Evolutionary conservation across 2,113 vertebrate species (phyloP), one percentile per base, ranked within the genome.

Genomic region (Pseudois nayaur): DNA sequence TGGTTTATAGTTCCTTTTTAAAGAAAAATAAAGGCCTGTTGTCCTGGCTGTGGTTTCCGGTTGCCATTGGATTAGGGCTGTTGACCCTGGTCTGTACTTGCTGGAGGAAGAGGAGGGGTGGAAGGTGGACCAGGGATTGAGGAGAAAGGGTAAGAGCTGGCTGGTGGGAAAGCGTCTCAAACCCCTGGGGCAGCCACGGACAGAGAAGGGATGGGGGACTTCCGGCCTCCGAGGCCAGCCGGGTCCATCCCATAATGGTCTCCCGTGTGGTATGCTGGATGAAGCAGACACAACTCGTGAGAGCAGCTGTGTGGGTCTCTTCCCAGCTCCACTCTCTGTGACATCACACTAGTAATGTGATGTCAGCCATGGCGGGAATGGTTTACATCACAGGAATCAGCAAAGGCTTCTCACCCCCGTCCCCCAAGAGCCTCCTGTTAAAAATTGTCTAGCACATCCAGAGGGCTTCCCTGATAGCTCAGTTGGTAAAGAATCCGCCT

Each of bases 251-350:
- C 74, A 0, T 1, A 2, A 3, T 1, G 27, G 17, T 23, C 43
- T 40, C 81, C n/a, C 40, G 0, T 0, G 60, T 48, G 33, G 1
- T 1, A 8, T 3, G 36, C 8, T 9, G 31, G 9, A 0, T 4
- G 43, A 74, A 33, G 43, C 87, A n/a, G 33, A 21, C 5, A 6
- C 17, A n/a, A 33, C 21, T 27, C 0, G 0, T 21, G 82, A 45
- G n/a, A 62, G 54, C 8, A 1, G 8, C 5, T 0, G 0, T 5
- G 13, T 36, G 40, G 67, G 4, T 45, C 74, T 71, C 87, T 43
- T 40, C 31, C 36, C 17, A 50, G 6, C 19, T 33, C 40, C 48
- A 8, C 67, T 2, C 2, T 45, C 54, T 11, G 40, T 33, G 3
- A 57, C 4, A 3, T 1, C 74, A 62, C 21, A 2, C 8, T 4